These are phyloP conservation scores for Orycteropus afer DNA, from an alignment of 2,113 vertebrate species.

Conservation along the genomic window DNA sequence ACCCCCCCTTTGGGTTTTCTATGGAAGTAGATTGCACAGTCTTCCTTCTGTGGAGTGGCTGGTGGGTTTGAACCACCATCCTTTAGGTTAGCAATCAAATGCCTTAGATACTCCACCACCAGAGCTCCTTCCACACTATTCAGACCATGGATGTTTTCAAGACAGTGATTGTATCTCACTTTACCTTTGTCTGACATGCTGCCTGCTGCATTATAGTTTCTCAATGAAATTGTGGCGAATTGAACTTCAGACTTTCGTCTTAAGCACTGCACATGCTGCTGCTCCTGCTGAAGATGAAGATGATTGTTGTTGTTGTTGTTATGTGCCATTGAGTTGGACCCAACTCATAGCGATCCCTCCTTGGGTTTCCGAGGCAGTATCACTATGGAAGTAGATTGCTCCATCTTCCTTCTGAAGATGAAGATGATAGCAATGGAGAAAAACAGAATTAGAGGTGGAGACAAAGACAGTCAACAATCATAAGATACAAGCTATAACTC, in stretches of 20 bases:
- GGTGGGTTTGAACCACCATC: too few relatives aligned
- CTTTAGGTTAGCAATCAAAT: too few relatives aligned
- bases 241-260: not conserved
- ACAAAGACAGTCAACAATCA: not conserved
- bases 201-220: not conserved
- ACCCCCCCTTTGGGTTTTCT: too few relatives aligned
- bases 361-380: too few relatives aligned
- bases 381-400: too few relatives aligned
- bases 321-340: too few relatives aligned
- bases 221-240: not conserved
- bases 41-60: too few relatives aligned
- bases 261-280: not conserved
- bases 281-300: not conserved
- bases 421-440: not conserved
- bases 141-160: not conserved
- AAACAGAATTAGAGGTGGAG: not conserved
- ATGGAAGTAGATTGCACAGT: too few relatives aligned
- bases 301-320: too few relatives aligned
- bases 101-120: too few relatives aligned
- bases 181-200: not conserved
- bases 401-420: not conserved
- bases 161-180: not conserved
- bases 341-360: too few relatives aligned
- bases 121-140: not conserved
- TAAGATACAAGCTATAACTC: not conserved